A percentile compares a stretch with the other conserved stretches of the same genome.
Evolutionary conservation across 1,140 invertebrate genomes (phyloP).

Genomic region (Drosophila bocqueti): DNA sequence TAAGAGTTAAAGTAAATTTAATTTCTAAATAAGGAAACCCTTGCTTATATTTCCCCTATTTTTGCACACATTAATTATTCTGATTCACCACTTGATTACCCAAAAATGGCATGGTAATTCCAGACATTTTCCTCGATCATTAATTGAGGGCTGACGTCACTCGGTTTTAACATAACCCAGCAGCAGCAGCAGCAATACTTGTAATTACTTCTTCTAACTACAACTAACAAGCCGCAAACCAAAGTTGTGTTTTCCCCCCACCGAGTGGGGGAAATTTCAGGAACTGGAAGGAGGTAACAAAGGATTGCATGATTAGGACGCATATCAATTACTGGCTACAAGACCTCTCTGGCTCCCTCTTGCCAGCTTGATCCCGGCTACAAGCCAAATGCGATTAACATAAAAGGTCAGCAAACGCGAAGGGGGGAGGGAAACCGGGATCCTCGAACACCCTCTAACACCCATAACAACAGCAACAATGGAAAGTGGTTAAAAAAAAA

Average conservation of each 20-base stretch:
- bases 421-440: not conserved
- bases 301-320: conserved; percentile 79
- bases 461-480: conserved; percentile 47
- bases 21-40: not conserved
- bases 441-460: conserved; percentile 28
- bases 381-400: conserved; percentile 75
- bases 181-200: conserved; percentile 11
- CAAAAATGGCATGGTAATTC: conserved; percentile 29
- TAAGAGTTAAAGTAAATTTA: too few species aligned
- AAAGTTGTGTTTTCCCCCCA: conserved; percentile 27
- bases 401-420: conserved; percentile 71
- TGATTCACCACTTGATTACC: conserved; percentile 34
- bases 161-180: conserved; percentile 1
- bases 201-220: conserved; percentile 46
- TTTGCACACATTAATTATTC: conserved; percentile 13
- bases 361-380: conserved; percentile 11
- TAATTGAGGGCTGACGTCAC: conserved; percentile 43
- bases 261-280: not conserved
- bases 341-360: conserved; percentile 40
- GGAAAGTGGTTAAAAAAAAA: conserved; percentile 74
- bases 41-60: too few species aligned
- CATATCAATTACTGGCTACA: conserved; percentile 84
- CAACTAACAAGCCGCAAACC: conserved; percentile 42
- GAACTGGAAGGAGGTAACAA: conserved; percentile 28
- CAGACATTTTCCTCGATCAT: conserved; percentile 24